Evolutionary conservation across 2,113 vertebrate genomes (phyloP), one percentile per base, ranked within the genome.

Genomic region (Tenebrosternarchus preto): DNA sequence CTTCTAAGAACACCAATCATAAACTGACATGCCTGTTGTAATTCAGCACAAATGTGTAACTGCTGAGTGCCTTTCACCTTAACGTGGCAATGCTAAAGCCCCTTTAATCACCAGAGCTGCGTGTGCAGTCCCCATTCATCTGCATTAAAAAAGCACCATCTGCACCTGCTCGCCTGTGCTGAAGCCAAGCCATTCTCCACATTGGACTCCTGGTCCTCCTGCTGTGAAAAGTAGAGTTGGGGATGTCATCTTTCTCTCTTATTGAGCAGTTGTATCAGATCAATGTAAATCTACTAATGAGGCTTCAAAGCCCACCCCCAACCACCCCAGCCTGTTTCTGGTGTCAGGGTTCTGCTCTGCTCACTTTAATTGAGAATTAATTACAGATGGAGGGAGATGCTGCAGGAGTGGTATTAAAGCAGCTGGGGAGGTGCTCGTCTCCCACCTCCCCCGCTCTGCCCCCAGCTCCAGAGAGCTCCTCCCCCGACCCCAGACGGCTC

Each of bases 211-310:
- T 22, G 55, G 60, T 68, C 55, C 39, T 36, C 36, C 53, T 19
- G 19, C 25, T 25, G 82, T 80, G 68, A 82, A 74, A 80, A 83
- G 77, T 72, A 55, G 71, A 59, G 76, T 74, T 27, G 63, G 80
- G 73, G 82, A 78, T 19, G 22, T 80, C 72, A 76, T 84, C 50
- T 63, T 77, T 78, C 85, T 82, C 84, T 80, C 56, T 81, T 86
- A 86, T 86, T 77, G 80, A 84, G 74, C 82, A 82, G 85, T 67
- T 82, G 77, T 77, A 86, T 86, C 73, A 73, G 82, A 86, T 86
- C 82, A 75, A 84, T 86, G 78, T 74, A 86, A 86, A 84, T 82
- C 82, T 84, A 70, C 82, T 84, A 86, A 86, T 84, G 82, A 86
- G 85, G 82, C 85, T 82, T 76, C 29, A 12, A 73, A 63, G 67